Conservation (phyloP, 2,888 invertebrate genomes). For the Andrena chrysosceles region DNA sequence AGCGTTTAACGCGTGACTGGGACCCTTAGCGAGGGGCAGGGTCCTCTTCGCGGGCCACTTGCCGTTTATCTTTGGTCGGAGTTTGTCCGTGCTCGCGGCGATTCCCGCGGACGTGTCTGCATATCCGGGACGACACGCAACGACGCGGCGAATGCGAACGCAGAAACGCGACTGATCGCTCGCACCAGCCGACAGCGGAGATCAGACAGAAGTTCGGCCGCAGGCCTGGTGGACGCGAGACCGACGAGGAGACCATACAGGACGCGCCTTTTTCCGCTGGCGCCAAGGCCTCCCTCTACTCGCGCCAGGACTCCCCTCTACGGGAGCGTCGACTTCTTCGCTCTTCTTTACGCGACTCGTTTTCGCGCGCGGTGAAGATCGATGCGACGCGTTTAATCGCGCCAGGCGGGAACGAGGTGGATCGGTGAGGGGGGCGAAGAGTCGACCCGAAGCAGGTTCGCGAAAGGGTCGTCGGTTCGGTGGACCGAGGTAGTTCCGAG, state of each 20-base stretch:
- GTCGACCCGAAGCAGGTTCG: no score
- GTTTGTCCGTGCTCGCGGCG: neutral
- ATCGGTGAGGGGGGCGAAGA: neutral
- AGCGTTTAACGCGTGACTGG: no score
- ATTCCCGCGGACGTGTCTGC: conserved; percentile 10
- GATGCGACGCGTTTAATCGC: neutral
- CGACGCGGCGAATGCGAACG: conserved; percentile 53
- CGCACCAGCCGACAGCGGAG: conserved; percentile 30
- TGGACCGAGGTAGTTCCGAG: no score
- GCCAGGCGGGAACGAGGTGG: neutral
- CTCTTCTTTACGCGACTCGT: neutral
- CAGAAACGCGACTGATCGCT: conserved; percentile 57
- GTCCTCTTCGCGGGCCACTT: no score
- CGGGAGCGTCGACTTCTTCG: neutral
- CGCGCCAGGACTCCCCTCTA: conserved; percentile 33
- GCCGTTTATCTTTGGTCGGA: neutral
- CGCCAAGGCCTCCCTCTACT: conserved; percentile 23
- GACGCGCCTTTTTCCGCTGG: conserved; percentile 44
- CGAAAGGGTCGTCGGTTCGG: no score
- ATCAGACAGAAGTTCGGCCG: conserved; percentile 56
- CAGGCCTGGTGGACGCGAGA: conserved; percentile 30
- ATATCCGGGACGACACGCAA: conserved; percentile 9
- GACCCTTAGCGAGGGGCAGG: no score
- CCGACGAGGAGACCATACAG: conserved; percentile 43
- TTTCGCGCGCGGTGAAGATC: conserved; percentile 4